Evolutionary conservation across 2,113 vertebrate genomes (phyloP), one percentile per base, ranked within the genome.

Genomic region (Engraulis encrasicolus): DNA sequence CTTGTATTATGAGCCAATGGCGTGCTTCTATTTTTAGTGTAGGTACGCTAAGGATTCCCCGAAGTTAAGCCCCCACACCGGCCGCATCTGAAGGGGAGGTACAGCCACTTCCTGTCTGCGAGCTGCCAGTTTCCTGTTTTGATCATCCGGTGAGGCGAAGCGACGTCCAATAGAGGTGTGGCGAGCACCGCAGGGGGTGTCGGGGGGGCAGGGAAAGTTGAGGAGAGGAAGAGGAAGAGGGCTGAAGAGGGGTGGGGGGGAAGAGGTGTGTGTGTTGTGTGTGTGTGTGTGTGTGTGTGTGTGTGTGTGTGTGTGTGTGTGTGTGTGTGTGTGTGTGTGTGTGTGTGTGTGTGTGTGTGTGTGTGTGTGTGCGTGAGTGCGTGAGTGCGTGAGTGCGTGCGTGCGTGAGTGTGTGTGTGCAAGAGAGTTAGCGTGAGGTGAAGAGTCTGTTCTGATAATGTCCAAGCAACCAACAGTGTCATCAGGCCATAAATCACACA

Each of bases 11-110:
- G 48, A 52, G 78, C 36, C 77, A 77, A 31, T 6, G 61, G 81
- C 48, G 90, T 92, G n/a, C n/a, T n/a, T n/a, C n/a, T n/a, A 93
- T 93, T 91, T 89, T 92, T 90, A 88, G 91, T 90, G 86, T 54
- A 12, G 66, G n/a, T n/a, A n/a, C n/a, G n/a, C 20, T 27, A 81
- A 85, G 81, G 85, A 90, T 92, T 92, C 86, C 90, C 89, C 66
- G 86, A 87, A 91, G 86, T 83, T 78, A n/a, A n/a, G n/a, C n/a
- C n/a, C n/a, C n/a, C n/a, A n/a, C n/a, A n/a, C n/a, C n/a, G n/a
- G n/a, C 74, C 77, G 50, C 45, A 45, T 5, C 40, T 83, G 88
- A 85, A 74, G 74, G 38, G 86, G 58, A 84, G 80, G 80, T 84
- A 61, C 86, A 82, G 37, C n/a, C 87, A 86, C 88, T 89, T 94